A percentile compares a stretch with the other conserved stretches of the same genome.
Conservation (phyloP, 53 echinoderm and acorn worm genomes). For the Echinarachnius parma region DNA sequence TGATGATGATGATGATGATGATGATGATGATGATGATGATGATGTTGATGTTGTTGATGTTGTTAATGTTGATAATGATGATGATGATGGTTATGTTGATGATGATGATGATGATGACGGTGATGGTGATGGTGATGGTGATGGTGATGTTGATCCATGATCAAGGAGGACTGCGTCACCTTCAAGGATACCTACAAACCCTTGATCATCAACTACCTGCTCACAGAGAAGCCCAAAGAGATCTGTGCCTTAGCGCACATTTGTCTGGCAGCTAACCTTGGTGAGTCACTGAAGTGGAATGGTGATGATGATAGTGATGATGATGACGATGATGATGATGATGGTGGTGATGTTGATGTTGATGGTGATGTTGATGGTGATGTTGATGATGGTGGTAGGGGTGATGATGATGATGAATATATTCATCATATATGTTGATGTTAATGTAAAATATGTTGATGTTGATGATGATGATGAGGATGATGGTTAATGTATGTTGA, state of each 20-base stretch:
- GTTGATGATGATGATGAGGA: background rate
- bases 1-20: slow-evolving; percentile 1
- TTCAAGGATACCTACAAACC: slow-evolving; percentile 26
- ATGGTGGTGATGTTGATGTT: slow-evolving; percentile 2
- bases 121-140: slow-evolving; percentile 15
- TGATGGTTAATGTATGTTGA: too few species aligned
- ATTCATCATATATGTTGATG: background rate
- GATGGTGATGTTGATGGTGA: slow-evolving; percentile 3
- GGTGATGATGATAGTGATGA: slow-evolving; percentile 13
- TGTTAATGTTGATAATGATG: slow-evolving; percentile 18
- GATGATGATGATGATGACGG: slow-evolving; percentile 18
- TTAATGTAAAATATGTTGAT: background rate
- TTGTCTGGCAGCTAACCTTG: too few species aligned
- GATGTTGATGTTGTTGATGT: background rate
- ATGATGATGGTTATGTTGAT: slow-evolving; percentile 11
- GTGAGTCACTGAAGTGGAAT: too few species aligned
- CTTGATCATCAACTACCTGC: slow-evolving; percentile 38
- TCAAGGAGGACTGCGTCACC: slow-evolving; percentile 26
- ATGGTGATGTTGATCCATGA: slow-evolving; percentile 6
- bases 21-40: slow-evolving; percentile 1
- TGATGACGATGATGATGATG: slow-evolving; percentile 20
- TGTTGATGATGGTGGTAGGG: slow-evolving; percentile 5
- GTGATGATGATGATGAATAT: background rate
- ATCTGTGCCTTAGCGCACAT: too few species aligned
- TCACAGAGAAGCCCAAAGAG: background rate